Percentiles rank a stretch among this genome's conserved stretches.
Conservation (phyloP, 2,113 vertebrate species). For the Himantopus leucocephalus region DNA sequence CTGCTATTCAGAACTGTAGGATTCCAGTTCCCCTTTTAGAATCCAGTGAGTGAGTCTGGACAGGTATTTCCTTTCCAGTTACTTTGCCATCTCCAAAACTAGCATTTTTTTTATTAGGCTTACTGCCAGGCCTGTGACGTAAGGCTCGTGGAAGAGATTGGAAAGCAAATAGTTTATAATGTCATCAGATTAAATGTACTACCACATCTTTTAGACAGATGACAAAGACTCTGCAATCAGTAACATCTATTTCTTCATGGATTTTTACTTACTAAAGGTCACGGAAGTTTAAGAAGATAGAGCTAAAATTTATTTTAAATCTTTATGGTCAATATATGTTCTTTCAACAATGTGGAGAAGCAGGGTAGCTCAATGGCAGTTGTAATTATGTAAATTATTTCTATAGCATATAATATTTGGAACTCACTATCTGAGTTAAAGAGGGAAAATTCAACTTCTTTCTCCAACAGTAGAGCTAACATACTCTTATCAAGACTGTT, state of each 20-base stretch:
- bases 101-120: background rate
- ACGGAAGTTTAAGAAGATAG: background rate
- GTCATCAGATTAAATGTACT: background rate
- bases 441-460: background rate
- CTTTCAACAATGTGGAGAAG: background rate
- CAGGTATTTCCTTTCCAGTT: background rate
- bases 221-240: background rate
- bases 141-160: background rate
- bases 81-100: background rate
- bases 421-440: background rate
- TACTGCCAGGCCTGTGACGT: background rate
- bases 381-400: background rate
- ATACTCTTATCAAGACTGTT: background rate
- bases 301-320: background rate
- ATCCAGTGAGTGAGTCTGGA: background rate
- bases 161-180: background rate
- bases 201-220: background rate
- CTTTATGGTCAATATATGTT: background rate
- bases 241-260: background rate
- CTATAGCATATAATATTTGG: background rate
- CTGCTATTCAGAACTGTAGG: background rate
- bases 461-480: background rate
- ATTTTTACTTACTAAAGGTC: background rate
- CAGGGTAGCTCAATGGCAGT: background rate
- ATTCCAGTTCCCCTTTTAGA: background rate